Base-by-base conservation (phyloP, 1,140 invertebrate genomes). In the Eciton burchellii region DNA sequence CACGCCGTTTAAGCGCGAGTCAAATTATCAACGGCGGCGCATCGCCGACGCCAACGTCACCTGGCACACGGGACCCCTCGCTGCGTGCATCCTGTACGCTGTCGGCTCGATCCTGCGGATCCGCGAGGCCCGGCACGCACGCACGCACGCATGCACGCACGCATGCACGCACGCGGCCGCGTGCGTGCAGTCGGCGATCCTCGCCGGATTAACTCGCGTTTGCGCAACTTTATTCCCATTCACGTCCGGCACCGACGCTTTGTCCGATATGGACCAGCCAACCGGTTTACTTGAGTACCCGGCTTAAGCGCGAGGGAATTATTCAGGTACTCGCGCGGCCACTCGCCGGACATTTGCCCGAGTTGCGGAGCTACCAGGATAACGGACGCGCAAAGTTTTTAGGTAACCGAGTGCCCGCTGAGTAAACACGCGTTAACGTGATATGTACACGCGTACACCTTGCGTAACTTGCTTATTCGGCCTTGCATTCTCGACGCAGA, bases 61-160 rank as follows among this genome's bases (percentile, higher is more conserved):
- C 85, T 86, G 87, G 87, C 83, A 82, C 84, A 84, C 84, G 79
- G 72, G 87, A 86, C 29, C 68, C 73, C 54, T 82, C 41, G 83
- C 83, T 54, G 83, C 8, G 56, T 45, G 35, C 6, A 35, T 35
- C 35, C 35, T 14, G 41, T 62, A 21, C 26, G 8, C 26, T 63
- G 62, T 60, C 21, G 24, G 9, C 43, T 52, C 65, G 66, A 49
- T 81, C 47, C 29, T 52, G 29, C 56, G 56, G 56, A 77, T 81
- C n/a, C 77, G 54, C 35, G 35, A 35, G 35, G 19, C 41, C 24
- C 9, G 52, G 19, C 77, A 60, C 68, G 56, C 68, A 52, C 68
- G 68, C 60, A 14, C n/a, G 41, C 41, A 29, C n/a, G n/a, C n/a
- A n/a, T n/a, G n/a, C n/a, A n/a, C 59, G 76, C 24, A n/a, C 19